Evolutionary conservation across 2,113 vertebrate genomes (phyloP).

Genomic region (Plotosus lineatus): DNA sequence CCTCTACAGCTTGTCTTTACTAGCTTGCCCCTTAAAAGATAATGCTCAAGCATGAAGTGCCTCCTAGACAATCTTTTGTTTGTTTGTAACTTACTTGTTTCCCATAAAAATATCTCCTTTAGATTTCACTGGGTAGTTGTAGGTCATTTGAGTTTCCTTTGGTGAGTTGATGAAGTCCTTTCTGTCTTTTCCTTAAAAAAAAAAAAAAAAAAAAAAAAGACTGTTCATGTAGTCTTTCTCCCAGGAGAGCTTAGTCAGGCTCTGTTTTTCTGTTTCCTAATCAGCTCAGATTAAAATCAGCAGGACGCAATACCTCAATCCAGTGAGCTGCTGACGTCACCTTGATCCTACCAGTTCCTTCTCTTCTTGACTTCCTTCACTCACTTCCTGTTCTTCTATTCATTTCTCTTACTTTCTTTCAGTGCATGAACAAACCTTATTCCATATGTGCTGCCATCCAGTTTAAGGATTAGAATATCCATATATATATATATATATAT

Average conservation of each 20-base stretch:
- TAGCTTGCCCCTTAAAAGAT: constrained; percentile 9
- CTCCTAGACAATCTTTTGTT: constrained; percentile 24
- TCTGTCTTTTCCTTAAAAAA: constrained; percentile 30
- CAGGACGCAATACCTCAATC: constrained; percentile 70
- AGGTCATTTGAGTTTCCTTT: constrained; percentile 22
- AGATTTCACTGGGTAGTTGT: constrained; percentile 6
- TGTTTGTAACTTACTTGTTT: constrained; percentile 36
- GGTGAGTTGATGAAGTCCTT: constrained; percentile 9
- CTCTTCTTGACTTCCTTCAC: constrained; percentile 46
- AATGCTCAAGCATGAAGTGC: constrained; percentile 7
- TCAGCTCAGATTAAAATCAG: constrained; percentile 69
- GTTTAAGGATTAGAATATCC: constrained; percentile 50
- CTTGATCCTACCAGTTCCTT: constrained; percentile 52
- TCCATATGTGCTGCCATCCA: constrained; percentile 36
- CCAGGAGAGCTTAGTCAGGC: constrained; percentile 45
- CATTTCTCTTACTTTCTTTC: constrained; percentile 36
- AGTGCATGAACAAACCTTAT: constrained; percentile 32
- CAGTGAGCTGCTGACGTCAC: constrained; percentile 63
- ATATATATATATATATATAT: too few relatives aligned
- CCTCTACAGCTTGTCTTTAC: background rate
- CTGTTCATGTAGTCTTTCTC: constrained; percentile 42
- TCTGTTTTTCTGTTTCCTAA: constrained; percentile 63
- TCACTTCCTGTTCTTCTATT: constrained; percentile 47
- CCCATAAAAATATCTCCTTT: constrained; percentile 16
- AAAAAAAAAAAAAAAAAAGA: constrained; percentile 26